Conservation (phyloP, 2,888 invertebrate species). For the Euphydryas editha region DNA sequence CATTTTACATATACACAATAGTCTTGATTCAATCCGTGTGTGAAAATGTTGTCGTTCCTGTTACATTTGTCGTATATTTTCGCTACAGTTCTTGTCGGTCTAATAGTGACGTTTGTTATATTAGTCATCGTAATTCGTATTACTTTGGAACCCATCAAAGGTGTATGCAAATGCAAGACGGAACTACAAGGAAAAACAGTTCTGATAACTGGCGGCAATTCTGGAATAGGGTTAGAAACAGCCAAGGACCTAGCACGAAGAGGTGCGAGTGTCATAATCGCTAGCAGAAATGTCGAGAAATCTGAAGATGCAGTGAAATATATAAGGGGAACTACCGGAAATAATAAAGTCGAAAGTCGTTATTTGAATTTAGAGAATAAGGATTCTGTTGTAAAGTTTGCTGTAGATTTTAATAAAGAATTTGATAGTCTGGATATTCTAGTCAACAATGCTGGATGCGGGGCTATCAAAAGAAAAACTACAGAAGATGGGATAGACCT, state of each 20-base stretch:
- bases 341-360: constrained; percentile 85
- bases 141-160: constrained; percentile 50
- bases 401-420: constrained; percentile 80
- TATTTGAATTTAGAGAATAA: constrained; percentile 79
- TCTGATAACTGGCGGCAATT: constrained; percentile 91
- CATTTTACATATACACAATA: too few relatives aligned
- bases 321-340: too few relatives aligned
- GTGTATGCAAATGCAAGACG: constrained; percentile 59
- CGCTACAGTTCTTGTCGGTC: constrained; percentile 10
- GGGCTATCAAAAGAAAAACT: too few relatives aligned
- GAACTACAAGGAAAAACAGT: constrained; percentile 83
- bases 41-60: neutral
- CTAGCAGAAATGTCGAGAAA: constrained; percentile 88
- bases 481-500: too few relatives aligned
- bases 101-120: constrained; percentile 33
- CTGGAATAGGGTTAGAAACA: too few relatives aligned
- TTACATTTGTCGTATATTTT: neutral
- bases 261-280: constrained; percentile 88
- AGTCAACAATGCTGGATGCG: too few relatives aligned
- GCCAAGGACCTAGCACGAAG: constrained; percentile 87
- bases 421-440: constrained; percentile 83
- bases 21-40: neutral
- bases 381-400: constrained; percentile 83
- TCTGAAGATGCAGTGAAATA: constrained; percentile 87
- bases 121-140: constrained; percentile 44